Conservation (phyloP, 2,797 vertebrate genomes). For the Argya squamiceps region DNA sequence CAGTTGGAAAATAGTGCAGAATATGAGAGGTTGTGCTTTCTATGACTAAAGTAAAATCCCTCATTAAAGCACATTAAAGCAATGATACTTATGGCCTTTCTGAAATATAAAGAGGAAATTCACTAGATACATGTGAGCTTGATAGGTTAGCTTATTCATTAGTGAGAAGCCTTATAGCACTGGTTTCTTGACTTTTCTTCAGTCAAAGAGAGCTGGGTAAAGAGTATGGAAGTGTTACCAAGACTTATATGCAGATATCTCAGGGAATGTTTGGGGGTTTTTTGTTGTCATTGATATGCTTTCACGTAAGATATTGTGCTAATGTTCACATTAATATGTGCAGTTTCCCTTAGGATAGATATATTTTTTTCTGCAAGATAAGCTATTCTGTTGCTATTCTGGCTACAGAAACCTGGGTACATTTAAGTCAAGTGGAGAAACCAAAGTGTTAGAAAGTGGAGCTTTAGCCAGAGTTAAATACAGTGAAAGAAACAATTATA, state of each 20-base stretch:
- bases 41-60: neutral
- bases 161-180: neutral
- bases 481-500: neutral
- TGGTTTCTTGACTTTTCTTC: neutral
- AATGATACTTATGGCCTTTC: neutral
- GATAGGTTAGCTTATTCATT: neutral
- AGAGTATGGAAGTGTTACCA: neutral
- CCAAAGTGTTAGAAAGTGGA: fast-evolving
- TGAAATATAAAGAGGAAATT: neutral
- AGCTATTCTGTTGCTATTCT: neutral
- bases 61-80: neutral
- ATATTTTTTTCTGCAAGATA: neutral
- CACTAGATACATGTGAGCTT: neutral
- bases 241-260: neutral
- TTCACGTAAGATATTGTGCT: neutral
- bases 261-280: neutral
- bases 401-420: neutral
- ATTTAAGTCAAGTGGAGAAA: neutral
- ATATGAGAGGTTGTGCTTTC: neutral
- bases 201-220: neutral
- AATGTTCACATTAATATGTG: neutral
- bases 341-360: neutral
- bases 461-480: neutral
- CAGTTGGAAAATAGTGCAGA: neutral
- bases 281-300: neutral